Base-by-base conservation (phyloP, 2,888 invertebrate genomes). In the Agonopterix heracliana region DNA sequence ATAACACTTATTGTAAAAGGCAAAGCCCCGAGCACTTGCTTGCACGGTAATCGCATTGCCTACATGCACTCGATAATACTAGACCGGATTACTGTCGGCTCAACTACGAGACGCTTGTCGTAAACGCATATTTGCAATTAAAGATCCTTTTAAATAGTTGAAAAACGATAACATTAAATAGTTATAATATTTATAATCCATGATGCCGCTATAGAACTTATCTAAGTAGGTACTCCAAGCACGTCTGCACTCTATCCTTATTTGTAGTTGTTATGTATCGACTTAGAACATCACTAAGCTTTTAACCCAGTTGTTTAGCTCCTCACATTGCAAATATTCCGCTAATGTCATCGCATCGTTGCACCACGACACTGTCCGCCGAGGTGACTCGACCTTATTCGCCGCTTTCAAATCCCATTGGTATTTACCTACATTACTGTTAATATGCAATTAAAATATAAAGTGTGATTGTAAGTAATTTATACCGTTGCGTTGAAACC, bases 31-130 rank as follows among this genome's bases (percentile, higher is more conserved):
- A 58, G 63, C 66, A 69, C 78, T 71, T 69, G 66, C 68, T 73
- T 59, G 64, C 54, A 51, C 64, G 56, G 64, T 82, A 83, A 83
- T 82, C 81, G 78, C 66, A 82, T 83, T 83, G 78, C 65, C 64
- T 65, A 64, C 68, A 67, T 69, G 66, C 69, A 74, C 77, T 78
- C 77, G 72, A 78, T 78, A 77, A 64, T 61, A 63, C 49, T 68
- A 69, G 64, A 70, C 64, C 64, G 76, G 75, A 78, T 78, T 74
- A 77, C 58, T 66, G 69, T 66, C 64, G 55, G 58, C 57, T 50
- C 49, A 12, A 41, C 41, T n/a, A 41, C 26, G 41, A 12, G 12
- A 12, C 41, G 12, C n/a, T 26, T 43, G 12, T 43, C 17, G 13
- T 12, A 14, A 2, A 14, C 26, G 26, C 26, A 26, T 26, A 26